Conservation (phyloP, 2,797 vertebrate genomes). For the Geotria australis region DNA sequence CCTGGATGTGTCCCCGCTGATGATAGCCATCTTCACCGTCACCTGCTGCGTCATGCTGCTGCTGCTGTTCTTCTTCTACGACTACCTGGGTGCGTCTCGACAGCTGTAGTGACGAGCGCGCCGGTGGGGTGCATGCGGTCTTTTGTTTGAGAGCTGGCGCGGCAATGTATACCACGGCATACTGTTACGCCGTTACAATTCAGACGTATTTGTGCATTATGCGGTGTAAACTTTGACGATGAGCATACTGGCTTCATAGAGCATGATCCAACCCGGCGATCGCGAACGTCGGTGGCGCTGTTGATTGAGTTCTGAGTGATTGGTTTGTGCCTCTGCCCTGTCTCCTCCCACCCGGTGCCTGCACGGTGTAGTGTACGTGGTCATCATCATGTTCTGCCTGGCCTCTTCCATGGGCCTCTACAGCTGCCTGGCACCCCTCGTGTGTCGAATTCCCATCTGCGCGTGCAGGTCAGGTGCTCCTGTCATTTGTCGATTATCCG, state of each 20-base stretch:
- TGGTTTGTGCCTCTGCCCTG: no score
- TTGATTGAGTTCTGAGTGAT: no score
- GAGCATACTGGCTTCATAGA: background rate
- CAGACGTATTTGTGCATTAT: background rate
- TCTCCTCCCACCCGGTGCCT: no score
- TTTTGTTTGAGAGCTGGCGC: no score
- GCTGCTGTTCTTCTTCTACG: slow-evolving; percentile 86
- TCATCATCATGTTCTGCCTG: slow-evolving; percentile 66
- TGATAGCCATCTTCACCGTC: slow-evolving; percentile 43
- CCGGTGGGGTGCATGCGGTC: no score
- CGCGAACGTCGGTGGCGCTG: no score
- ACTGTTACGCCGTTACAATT: background rate
- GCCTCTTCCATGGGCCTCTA: slow-evolving; percentile 51
- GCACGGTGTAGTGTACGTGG: slow-evolving; percentile 35
- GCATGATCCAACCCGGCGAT: background rate
- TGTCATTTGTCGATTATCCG: slow-evolving; percentile 3
- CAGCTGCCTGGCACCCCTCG: slow-evolving; percentile 43
- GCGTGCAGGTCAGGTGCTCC: slow-evolving; percentile 21
- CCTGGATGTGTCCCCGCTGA: slow-evolving; percentile 40
- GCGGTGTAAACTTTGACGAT: background rate
- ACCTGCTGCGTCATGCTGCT: slow-evolving; percentile 61
- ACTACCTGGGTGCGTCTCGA: slow-evolving; percentile 31
- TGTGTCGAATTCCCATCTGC: slow-evolving; percentile 28
- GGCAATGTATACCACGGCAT: no score
- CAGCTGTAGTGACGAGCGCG: no score